Evolutionary conservation across 2,113 vertebrate species (phyloP).

Genomic region (Procapra przewalskii): DNA sequence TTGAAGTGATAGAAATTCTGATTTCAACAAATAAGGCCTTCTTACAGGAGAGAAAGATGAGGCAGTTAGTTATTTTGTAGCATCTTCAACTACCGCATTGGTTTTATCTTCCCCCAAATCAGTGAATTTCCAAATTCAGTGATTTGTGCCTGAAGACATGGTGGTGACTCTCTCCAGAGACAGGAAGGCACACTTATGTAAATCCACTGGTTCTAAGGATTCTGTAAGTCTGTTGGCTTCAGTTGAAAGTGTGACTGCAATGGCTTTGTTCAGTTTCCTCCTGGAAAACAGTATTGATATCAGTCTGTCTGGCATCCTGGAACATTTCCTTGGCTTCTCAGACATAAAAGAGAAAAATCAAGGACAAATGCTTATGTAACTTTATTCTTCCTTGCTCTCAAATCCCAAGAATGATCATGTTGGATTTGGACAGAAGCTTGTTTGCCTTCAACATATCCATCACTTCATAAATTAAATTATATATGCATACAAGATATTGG

Average conservation of each 20-base stretch:
- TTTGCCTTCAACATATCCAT: background rate
- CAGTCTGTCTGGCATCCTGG: background rate
- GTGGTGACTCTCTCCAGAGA: rapidly evolving
- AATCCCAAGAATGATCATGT: background rate
- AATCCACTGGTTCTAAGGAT: background rate
- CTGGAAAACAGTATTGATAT: background rate
- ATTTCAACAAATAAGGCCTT: background rate
- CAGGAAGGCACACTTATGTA: background rate
- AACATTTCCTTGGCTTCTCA: background rate
- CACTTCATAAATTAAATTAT: background rate
- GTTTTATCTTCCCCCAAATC: background rate
- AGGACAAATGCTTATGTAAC: background rate
- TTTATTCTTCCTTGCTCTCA: background rate
- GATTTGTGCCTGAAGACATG: background rate
- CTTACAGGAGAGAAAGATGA: background rate
- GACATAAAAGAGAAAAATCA: background rate
- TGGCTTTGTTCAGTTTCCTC: background rate
- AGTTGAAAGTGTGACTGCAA: background rate
- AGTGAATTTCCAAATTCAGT: background rate
- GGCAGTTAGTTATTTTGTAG: background rate
- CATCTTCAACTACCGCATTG: background rate
- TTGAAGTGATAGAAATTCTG: background rate
- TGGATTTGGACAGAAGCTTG: background rate
- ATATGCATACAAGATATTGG: background rate
- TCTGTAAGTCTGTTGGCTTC: background rate